Conservation (phyloP, 2,888 invertebrate genomes). For the Dioctria rufipes region DNA sequence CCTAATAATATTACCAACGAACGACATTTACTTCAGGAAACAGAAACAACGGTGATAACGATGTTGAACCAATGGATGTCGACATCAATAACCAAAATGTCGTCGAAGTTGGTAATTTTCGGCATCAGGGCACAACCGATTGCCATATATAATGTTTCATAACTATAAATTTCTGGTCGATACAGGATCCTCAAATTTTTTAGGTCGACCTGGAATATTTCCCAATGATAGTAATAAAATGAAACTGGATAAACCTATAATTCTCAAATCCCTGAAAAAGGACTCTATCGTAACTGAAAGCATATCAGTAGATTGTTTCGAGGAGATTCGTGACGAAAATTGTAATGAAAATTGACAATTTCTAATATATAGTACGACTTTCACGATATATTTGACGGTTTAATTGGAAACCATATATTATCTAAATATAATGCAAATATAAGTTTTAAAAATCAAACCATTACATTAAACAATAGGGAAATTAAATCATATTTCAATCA, state of each 20-base stretch:
- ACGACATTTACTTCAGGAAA: too few species aligned
- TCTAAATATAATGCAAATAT: slow-evolving; percentile 9
- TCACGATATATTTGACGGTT: slow-evolving; percentile 35
- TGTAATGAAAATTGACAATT: neutral
- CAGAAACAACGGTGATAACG: too few species aligned
- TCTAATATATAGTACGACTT: slow-evolving; percentile 12
- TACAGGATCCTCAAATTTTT: neutral
- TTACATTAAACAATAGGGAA: neutral
- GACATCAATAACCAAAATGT: too few species aligned
- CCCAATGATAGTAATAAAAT: neutral
- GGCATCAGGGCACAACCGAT: too few species aligned
- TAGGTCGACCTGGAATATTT: neutral
- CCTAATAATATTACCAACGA: too few species aligned
- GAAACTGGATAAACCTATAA: neutral
- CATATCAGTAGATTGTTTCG: neutral
- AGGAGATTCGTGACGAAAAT: neutral
- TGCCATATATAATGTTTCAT: neutral
- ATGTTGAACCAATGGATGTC: too few species aligned
- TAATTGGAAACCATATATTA: slow-evolving; percentile 41
- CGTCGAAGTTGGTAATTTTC: too few species aligned
- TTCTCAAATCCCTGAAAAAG: neutral
- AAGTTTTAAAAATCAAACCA: neutral
- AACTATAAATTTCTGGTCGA: slow-evolving; percentile 11
- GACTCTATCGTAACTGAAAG: neutral
- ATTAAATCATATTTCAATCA: slow-evolving; percentile 4